Base-by-base conservation (phyloP, 2,888 invertebrate genomes). In the Scaptomyza parva region DNA sequence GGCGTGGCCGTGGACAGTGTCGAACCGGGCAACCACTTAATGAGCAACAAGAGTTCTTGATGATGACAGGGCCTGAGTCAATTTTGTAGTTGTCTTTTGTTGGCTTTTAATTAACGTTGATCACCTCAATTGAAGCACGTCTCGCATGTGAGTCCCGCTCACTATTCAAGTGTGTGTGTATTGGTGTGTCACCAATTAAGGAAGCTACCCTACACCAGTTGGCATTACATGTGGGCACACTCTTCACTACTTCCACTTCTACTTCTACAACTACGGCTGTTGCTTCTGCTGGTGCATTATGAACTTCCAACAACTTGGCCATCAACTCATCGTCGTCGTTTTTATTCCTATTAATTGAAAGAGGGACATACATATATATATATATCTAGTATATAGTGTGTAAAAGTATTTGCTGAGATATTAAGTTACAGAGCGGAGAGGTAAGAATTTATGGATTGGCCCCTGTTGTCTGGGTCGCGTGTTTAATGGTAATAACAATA, bases 71-170 rank as follows among this genome's bases (percentile, higher is more conserved):
- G 40, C 33, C 52, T 45, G 72, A 69, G 52, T 61, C 57, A 54
- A 78, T 61, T 60, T 60, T 60, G 69, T 59, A 83, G 35, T 41
- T 41, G 62, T 48, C 75, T 76, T 78, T 70, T 78, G 80, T 79
- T 88, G 86, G 83, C 86, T 83, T 86, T 89, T 87, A 90, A 90
- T 90, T 90, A 90, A 90, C 84, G 88, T 86, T 90, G 90, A 90
- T 90, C 90, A 90, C 89, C 89, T 90, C 88, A 90, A 90, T 90
- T 90, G 89, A 86, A 68, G 88, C 81, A 88, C 78, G 83, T 83
- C 76, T 79, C 75, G 73, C 78, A 70, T 76, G 82, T 73, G 71
- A 60, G 70, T 64, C 64, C 57, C 73, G 68, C 69, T 51, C 20
- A 17, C 44, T n/a, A n/a, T 5, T n/a, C 1, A 4, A 8, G 18